These are phyloP conservation scores for Latrodectus geometricus DNA, from an alignment of 1,140 invertebrate genomes.

Conservation along the genomic window DNA sequence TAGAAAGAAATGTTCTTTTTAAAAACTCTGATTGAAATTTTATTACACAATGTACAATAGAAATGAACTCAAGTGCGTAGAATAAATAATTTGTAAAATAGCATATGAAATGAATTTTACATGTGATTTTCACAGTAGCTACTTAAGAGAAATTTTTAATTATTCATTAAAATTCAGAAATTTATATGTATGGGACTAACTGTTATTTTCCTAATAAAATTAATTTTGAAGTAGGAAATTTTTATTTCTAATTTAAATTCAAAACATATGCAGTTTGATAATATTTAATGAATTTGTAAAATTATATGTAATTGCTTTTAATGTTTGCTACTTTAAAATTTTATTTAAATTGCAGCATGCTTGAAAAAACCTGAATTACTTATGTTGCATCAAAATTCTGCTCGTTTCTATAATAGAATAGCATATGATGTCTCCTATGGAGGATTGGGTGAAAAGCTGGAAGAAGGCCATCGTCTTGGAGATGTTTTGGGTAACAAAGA, in stretches of 20 bases:
- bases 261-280: not conserved
- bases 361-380: slow-evolving; percentile 20
- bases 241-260: not conserved
- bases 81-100: too few species aligned
- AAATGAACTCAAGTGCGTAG: too few species aligned
- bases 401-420: slow-evolving; percentile 19
- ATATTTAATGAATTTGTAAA: not conserved
- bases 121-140: too few species aligned
- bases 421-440: slow-evolving; percentile 34
- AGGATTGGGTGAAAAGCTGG: slow-evolving; percentile 12
- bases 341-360: slow-evolving; percentile 12
- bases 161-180: too few species aligned
- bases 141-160: too few species aligned
- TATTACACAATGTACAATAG: too few species aligned
- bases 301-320: not conserved
- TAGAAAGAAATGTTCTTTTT: too few species aligned
- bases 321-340: not conserved
- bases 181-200: too few species aligned
- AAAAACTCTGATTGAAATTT: too few species aligned
- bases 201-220: not conserved
- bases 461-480: slow-evolving; percentile 32
- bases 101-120: too few species aligned
- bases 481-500: slow-evolving; percentile 16
- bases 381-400: slow-evolving; percentile 47
- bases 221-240: not conserved